Percentiles rank a stretch among this genome's conserved stretches.
Conservation (phyloP, 2,113 vertebrate genomes). For the Oenanthe melanoleuca region DNA sequence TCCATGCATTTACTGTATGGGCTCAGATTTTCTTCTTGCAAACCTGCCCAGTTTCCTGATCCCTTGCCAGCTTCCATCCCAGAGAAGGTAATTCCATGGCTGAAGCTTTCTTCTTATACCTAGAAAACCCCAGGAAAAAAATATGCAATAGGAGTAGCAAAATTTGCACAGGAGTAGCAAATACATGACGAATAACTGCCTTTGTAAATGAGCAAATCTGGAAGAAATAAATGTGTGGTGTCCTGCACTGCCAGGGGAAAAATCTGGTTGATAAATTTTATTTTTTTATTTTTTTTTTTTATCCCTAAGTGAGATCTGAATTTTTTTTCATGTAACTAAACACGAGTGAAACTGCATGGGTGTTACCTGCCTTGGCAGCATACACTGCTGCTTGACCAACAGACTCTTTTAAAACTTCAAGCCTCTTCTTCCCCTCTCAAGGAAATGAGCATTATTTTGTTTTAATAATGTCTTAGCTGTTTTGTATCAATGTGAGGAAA, state of each 20-base stretch:
- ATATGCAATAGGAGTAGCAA: not conserved
- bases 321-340: not conserved
- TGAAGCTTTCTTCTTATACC: not conserved
- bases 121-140: not conserved
- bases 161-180: not conserved
- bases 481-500: not conserved
- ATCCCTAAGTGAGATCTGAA: not conserved
- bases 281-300: not conserved
- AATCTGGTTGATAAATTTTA: not conserved
- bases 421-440: rapidly evolving
- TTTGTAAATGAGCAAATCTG: not conserved
- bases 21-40: not conserved
- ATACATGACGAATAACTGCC: not conserved
- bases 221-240: not conserved
- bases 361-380: not conserved
- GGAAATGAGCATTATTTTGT: not conserved
- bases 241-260: not conserved
- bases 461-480: not conserved
- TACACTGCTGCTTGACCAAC: not conserved
- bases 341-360: not conserved
- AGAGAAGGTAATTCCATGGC: not conserved
- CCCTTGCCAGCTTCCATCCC: not conserved
- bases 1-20: not conserved
- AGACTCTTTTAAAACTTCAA: not conserved
- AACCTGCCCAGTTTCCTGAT: not conserved